These are phyloP conservation scores for Carpatolechia fugitivella DNA, from an alignment of 2,888 invertebrate genomes.

Conservation along the genomic window DNA sequence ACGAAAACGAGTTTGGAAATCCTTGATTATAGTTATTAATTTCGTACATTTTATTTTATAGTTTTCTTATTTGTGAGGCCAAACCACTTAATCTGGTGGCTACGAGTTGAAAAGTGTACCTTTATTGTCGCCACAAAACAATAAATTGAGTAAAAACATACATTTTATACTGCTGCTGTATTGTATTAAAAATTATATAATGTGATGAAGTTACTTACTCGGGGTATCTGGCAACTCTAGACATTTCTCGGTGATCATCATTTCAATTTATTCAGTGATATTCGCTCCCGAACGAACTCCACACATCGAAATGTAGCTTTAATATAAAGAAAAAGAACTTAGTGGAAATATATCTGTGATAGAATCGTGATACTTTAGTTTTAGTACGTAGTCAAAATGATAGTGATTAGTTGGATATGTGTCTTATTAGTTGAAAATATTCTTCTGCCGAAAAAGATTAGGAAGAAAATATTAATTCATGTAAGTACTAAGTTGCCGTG, in stretches of 20 bases:
- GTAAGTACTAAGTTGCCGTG: slow-evolving; percentile 48
- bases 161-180: too few relatives aligned
- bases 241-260: background rate
- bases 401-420: slow-evolving; percentile 60
- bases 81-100: too few relatives aligned
- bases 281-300: slow-evolving; percentile 1
- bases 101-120: too few relatives aligned
- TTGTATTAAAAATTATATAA: too few relatives aligned
- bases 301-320: slow-evolving; percentile 21
- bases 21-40: too few relatives aligned
- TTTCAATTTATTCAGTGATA: background rate
- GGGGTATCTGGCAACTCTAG: background rate
- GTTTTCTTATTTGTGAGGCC: too few relatives aligned
- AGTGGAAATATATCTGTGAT: slow-evolving; percentile 51
- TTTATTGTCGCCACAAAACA: too few relatives aligned
- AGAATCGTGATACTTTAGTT: slow-evolving; percentile 48
- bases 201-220: too few relatives aligned
- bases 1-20: too few relatives aligned
- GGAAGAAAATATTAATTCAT: slow-evolving; percentile 29
- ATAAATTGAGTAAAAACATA: too few relatives aligned
- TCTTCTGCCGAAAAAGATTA: slow-evolving; percentile 38
- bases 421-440: slow-evolving; percentile 40
- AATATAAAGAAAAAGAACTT: slow-evolving; percentile 4
- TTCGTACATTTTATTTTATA: too few relatives aligned
- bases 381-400: slow-evolving; percentile 46